Base-by-base conservation (phyloP, 1,140 invertebrate genomes). In the Tachypleus tridentatus region DNA sequence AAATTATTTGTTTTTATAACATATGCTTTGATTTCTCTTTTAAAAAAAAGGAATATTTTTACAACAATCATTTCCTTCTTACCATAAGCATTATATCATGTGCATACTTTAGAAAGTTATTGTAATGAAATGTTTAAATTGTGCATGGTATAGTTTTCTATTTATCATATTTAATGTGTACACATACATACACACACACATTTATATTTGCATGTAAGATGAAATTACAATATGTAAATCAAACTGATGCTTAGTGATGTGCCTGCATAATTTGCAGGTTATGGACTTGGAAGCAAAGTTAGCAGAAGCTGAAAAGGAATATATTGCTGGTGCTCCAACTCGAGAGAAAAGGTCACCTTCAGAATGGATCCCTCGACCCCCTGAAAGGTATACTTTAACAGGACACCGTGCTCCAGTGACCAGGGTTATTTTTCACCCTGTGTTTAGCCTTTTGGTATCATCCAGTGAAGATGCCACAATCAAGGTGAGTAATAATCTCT, bases 281-380 rank as follows among this genome's bases (percentile, higher is more conserved):
- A 95, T 97, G 88, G 95, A 98, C 81, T 78, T 99, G 72, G 97
- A 99, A 81, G 88, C 91, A 70, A 98, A 97, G 79, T 80, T 98
- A 58, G 87, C 89, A 54, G 95, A 98, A 79, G 91, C 91, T 70
- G 93, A 98, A 76, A 95, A 96, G 76, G 96, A 98, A 80, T 95
- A 88, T 74, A 91, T 92, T 69, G 88, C 74, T 61, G 80, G 79
- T 59, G 94, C 93, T 51, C 95, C 95, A 5, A 96, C 93, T 66
- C 84, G 95, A 71, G 91, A 93, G 70, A 97, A 97, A 79, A 83
- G 94, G 70, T 89, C 87, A 67, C 94, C 95, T 3, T 81, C 87
- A 49, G 96, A 98, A 79, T 99, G 96, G 96, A 98, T 98, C 77
- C 97, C 97, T 61, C 83, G 96, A 71, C 94, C 95, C 57, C 97